Evolutionary conservation across 2,797 vertebrate genomes (phyloP), one percentile per base, ranked within the genome.

Genomic region (Premnoplex brunnescens): DNA sequence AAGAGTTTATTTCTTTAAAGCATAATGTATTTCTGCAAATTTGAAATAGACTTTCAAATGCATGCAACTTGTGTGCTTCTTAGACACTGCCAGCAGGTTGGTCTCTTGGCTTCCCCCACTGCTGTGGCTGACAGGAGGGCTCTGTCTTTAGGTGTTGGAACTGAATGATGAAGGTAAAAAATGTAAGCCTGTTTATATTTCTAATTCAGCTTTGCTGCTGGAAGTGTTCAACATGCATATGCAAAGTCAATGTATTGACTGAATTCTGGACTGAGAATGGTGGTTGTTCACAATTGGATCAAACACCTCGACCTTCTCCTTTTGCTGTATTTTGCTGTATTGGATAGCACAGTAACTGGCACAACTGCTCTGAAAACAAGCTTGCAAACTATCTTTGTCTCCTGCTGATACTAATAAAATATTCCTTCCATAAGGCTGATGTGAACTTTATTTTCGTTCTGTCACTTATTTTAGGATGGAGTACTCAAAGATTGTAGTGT

Each of bases 61-160:
- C 11, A 9, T 9, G 4, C 18, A 68, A n/a, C 21, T 46, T 1
- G 0, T 49, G 16, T 6, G 4, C 6, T 62, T 71, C 39, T 63
- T 21, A 30, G 11, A 49, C 0, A 0, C 12, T 68, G 43, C n/a
- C 68, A 86, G 23, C 18, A 72, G n/a, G 46, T 52, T 94, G 67
- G 27, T 60, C 32, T 85, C 74, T 55, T 73, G 77, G 28, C 79
- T 92, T 87, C 23, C 20, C 9, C 2, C 34, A 12, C 9, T 26
- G 43, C 41, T 75, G 49, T 55, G 30, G 30, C 41, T 79, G 30
- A 60, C 55, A 14, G 55, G 28, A 62, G 43, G 36, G 26, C 27
- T 49, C 34, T 0, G 0, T 26, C 32, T 83, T 67, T 19, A 76
- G 36, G 22, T 1, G 0, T n/a, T 39, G 39, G 19, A 89, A 48